These are phyloP conservation scores for Xiphorhynchus elegans DNA, from an alignment of 2,113 vertebrate species.

Conservation along the genomic window DNA sequence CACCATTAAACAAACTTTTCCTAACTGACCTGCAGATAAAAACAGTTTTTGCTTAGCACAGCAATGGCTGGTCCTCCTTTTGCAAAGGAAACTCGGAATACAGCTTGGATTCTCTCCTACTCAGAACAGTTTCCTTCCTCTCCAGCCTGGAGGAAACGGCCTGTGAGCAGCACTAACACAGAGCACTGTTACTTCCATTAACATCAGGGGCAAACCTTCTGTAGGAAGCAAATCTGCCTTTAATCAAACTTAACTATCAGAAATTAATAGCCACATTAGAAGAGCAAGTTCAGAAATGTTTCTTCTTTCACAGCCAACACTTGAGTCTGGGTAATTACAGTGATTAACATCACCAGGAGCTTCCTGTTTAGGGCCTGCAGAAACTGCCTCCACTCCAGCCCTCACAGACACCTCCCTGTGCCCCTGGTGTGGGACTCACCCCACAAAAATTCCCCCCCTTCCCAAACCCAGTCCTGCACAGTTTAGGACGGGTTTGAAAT, in stretches of 20 bases:
- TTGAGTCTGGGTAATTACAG: neutral
- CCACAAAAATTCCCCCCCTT: neutral
- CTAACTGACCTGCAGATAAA: neutral
- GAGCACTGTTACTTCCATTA: neutral
- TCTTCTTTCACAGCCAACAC: neutral
- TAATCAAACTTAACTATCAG: accelerated
- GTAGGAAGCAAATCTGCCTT: neutral
- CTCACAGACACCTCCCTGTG: neutral
- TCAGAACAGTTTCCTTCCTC: constrained; percentile 35
- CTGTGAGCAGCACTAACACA: neutral
- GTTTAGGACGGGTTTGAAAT: neutral
- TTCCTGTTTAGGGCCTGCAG: neutral
- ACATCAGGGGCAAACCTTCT: neutral
- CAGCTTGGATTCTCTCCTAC: neutral
- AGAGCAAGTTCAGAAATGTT: neutral
- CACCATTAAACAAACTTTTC: neutral
- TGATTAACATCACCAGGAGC: neutral
- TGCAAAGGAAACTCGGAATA: neutral
- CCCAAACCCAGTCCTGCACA: neutral
- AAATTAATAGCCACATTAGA: neutral
- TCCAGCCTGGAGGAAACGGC: neutral
- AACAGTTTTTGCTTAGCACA: neutral
- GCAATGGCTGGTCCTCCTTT: neutral
- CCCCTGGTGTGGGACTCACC: neutral
- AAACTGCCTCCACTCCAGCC: neutral